A percentile compares a stretch with the other conserved stretches of the same genome.
Conservation (phyloP, 2,888 invertebrate species). For the Polia nebulosa region DNA sequence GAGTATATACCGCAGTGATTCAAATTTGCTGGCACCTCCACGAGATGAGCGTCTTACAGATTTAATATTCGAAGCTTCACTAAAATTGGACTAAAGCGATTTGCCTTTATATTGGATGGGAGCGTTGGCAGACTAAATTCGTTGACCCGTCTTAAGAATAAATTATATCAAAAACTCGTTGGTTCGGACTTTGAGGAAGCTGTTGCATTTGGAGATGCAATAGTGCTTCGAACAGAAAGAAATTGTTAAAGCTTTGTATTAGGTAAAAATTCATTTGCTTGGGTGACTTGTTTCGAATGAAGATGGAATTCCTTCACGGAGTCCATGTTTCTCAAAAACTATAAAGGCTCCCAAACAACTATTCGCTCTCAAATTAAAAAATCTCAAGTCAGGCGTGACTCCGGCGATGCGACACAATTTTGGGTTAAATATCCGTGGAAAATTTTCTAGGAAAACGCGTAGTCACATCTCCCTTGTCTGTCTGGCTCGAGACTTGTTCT, state of each 20-base stretch:
- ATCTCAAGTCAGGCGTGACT: no score
- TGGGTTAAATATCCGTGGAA: no score
- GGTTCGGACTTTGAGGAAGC: constrained; percentile 28
- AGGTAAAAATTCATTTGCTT: neutral
- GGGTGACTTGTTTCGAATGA: neutral
- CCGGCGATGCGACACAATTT: no score
- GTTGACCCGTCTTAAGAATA: constrained; percentile 41
- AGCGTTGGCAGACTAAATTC: constrained; percentile 31
- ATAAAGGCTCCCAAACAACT: no score
- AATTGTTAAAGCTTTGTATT: neutral
- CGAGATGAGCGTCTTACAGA: constrained; percentile 46
- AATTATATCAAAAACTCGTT: constrained; percentile 50
- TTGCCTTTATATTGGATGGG: constrained; percentile 41
- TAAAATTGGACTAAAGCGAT: constrained; percentile 51
- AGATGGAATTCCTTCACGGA: no score
- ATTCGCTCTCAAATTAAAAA: no score
- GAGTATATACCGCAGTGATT: constrained; percentile 50
- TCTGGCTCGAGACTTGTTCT: no score
- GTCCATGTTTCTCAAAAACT: no score
- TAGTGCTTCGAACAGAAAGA: neutral
- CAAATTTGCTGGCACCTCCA: constrained; percentile 59
- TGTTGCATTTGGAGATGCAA: constrained; percentile 30
- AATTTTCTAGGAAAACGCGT: no score
- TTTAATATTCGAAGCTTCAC: constrained; percentile 60
- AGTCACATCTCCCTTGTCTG: no score